Evolutionary conservation across 2,888 invertebrate genomes (phyloP), one percentile per base, ranked within the genome.

Genomic region (Drosophila trichaetosa): DNA sequence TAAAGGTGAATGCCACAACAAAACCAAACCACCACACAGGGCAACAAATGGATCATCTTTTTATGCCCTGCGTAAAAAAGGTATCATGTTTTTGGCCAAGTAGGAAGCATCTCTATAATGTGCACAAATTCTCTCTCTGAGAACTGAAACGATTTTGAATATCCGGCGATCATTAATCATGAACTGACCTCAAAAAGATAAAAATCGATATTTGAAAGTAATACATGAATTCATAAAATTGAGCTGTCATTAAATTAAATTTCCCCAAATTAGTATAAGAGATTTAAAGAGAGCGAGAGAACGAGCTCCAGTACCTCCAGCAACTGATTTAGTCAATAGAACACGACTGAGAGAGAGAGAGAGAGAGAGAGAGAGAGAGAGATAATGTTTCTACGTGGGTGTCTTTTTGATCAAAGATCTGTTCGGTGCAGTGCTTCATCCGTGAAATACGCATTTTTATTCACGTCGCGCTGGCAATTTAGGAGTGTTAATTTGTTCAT

Each of bases 1-100:
- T 53, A 49, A 64, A 75, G 80, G 64, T 76, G 80, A 13, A 29
- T 38, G 56, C 27, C 36, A 38, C 27, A 38, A 16, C 27, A 8
- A 6, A 29, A n/a, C 36, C 21, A 8, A 53, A 53, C 52, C 8
- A 2, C 36, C 27, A 36, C 18, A 36, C 46, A 24, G 7, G 16
- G 16, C 24, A 24, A 24, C 21, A 16, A 46, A 21, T 46, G 21
- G 24, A 46, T 46, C 46, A 46, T 46, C 13, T 16, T 16, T 24
- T 16, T 16, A 46, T 8, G 16, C 16, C 24, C 46, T 46, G 16
- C 46, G 1, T 46, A 46, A 2, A 46, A 21, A 21, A 46, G 7
- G 0, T 46, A 21, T 21, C 21, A 21, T 21, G 21, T 16, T 21
- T 7, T 16, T 46, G 7, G 7, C 13, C 7, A 46, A 46, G 6